Evolutionary conservation across 1,140 invertebrate species (phyloP).

Genomic region (Portunus trituberculatus): DNA sequence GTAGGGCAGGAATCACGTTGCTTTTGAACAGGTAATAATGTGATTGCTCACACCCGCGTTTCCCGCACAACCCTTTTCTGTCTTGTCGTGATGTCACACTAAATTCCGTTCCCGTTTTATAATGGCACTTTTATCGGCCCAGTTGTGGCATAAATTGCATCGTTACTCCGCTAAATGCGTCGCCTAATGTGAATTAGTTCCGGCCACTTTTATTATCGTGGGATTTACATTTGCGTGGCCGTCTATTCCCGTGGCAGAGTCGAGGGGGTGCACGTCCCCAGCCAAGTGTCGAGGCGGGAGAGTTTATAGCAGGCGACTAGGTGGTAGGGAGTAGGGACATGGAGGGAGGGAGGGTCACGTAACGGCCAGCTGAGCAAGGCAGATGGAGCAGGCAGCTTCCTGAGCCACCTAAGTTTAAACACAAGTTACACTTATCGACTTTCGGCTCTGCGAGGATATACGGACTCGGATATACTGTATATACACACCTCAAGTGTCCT

Average conservation of each 20-base stretch:
- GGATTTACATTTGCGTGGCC: conserved; percentile 44
- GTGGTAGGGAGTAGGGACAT: background rate
- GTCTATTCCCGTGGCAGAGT: background rate
- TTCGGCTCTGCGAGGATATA: background rate
- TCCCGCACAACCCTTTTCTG: background rate
- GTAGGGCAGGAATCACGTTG: no score
- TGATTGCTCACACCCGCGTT: background rate
- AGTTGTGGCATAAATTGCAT: conserved; percentile 58
- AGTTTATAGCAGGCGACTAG: conserved; percentile 4
- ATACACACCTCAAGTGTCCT: background rate
- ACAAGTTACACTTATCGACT: conserved; percentile 22
- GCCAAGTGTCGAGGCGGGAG: conserved; percentile 28
- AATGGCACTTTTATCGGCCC: conserved; percentile 61
- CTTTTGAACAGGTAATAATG: no score
- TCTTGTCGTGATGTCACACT: conserved; percentile 49
- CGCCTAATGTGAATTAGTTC: conserved; percentile 57
- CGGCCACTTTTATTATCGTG: conserved; percentile 33
- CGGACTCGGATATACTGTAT: background rate
- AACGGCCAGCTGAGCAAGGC: background rate
- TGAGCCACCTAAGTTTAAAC: background rate
- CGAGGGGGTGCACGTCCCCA: background rate
- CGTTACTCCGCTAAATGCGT: conserved; percentile 57
- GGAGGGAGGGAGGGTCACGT: background rate
- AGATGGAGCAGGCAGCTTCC: background rate
- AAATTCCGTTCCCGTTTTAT: conserved; percentile 59